phyloP scores from a whole-genome alignment of 2,113 vertebrate genomes.

The Columba janthina region DNA sequence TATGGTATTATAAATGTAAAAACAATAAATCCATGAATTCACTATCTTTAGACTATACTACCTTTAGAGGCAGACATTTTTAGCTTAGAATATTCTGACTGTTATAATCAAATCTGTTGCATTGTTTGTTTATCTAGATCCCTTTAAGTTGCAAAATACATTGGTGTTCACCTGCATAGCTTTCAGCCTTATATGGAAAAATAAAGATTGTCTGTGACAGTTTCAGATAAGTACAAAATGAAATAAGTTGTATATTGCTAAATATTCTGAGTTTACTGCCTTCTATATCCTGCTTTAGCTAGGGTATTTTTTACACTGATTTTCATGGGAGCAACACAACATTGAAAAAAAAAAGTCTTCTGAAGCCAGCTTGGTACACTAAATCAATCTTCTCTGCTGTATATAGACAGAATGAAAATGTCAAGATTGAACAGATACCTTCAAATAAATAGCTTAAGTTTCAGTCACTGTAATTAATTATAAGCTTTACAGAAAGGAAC shows the following conservation, averaged over 20 bases:
- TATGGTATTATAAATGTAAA: neutral
- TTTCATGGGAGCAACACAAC: neutral
- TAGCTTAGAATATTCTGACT: neutral
- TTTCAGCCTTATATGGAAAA: neutral
- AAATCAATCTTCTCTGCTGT: neutral
- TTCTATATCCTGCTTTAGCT: neutral
- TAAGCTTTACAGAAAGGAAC: neutral
- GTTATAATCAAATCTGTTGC: neutral
- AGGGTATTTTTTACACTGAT: neutral
- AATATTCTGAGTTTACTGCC: neutral
- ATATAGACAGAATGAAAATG: neutral
- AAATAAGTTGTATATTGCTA: neutral
- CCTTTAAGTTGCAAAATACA: neutral
- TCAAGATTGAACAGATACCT: neutral
- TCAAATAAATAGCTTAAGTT: neutral
- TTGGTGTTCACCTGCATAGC: neutral
- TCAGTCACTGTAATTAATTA: neutral
- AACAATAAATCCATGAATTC: fast-evolving
- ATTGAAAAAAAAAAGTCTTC: neutral
- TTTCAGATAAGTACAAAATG: neutral
- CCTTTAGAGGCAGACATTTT: neutral
- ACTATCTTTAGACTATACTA: neutral
- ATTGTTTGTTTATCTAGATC: neutral
- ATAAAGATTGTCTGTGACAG: neutral
- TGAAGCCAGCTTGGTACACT: neutral